Conservation (phyloP, 1,140 invertebrate species). For the Drosophila bocki region DNA sequence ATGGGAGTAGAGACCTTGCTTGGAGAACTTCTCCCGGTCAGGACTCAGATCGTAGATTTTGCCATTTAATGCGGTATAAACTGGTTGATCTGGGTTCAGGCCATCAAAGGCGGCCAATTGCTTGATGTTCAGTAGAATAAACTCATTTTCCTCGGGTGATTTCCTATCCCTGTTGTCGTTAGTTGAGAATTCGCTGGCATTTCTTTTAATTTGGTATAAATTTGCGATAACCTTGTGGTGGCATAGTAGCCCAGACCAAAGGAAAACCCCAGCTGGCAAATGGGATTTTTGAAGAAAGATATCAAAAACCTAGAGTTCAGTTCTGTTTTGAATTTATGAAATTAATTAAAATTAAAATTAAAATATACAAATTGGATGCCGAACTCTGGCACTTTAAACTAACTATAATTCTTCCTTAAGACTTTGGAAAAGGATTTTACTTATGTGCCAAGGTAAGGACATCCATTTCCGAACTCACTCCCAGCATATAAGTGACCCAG, state of each 20-base stretch:
- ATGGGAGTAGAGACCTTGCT: slow-evolving; percentile 34
- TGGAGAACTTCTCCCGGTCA: slow-evolving; percentile 25
- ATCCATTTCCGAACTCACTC: slow-evolving; percentile 23
- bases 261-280: slow-evolving; percentile 45
- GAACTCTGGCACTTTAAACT: background rate
- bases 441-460: background rate
- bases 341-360: background rate
- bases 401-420: no score
- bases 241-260: slow-evolving; percentile 57
- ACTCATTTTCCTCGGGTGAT: background rate
- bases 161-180: no score
- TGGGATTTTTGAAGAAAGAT: slow-evolving; percentile 39
- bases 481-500: slow-evolving; percentile 5
- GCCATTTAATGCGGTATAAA: slow-evolving; percentile 69
- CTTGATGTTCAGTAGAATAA: slow-evolving; percentile 19
- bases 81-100: slow-evolving; percentile 7
- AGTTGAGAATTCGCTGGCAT: background rate
- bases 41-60: slow-evolving; percentile 63
- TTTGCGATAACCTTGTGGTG: slow-evolving; percentile 34
- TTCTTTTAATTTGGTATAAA: background rate
- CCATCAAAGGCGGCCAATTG: slow-evolving; percentile 54
- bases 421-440: background rate
- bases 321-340: background rate
- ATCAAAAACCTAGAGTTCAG: slow-evolving; percentile 4
- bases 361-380: background rate